Base-by-base conservation (phyloP, 2,888 invertebrate species). In the Myopa testacea region DNA sequence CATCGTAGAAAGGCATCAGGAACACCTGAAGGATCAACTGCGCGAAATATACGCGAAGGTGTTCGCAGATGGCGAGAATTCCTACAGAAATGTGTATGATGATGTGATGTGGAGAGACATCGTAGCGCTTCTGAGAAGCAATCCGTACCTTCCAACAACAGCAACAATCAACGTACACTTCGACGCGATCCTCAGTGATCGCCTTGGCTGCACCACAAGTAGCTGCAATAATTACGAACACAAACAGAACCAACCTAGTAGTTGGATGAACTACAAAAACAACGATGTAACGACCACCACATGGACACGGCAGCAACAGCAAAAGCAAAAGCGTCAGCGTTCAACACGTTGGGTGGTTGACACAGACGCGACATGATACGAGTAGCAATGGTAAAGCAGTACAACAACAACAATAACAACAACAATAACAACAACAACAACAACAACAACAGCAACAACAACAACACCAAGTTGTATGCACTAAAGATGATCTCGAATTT, bases 271-370 rank as follows among this genome's bases (percentile, higher is more conserved):
- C 19, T 55, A 34, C 38, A 71, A 71, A 55, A 71, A 71, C 70
- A 71, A 71, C n/a, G n/a, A n/a, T n/a, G n/a, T n/a, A n/a, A n/a
- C 52, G 16, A 71, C 26, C 26, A 26, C 26, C 26, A 26, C 26
- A 26, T 26, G 26, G 26, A 26, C 26, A 26, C 45, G 45, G 45
- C 45, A 45, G 10, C 45, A 45, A 65, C 16, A 34, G 12, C 37
- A 16, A 55, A 69, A 34, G 12, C 37, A 16, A 55, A 69, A 75
- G 75, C 69, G 16, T 37, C 65, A 76, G 52, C 37, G 78, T 45
- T 45, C 45, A 45, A 74, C 80, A 65, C 73, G 50, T 74, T 81
- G 79, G 80, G 80, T 78, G 80, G 79, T 76, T 77, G 78, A 77
- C 77, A 80, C 40, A 63, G 37, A 70, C 26, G 16, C 50, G 14